These are phyloP conservation scores for Patiria pectinifera DNA, from an alignment of 53 echinoderm and acorn worm genomes.

Conservation along the genomic window DNA sequence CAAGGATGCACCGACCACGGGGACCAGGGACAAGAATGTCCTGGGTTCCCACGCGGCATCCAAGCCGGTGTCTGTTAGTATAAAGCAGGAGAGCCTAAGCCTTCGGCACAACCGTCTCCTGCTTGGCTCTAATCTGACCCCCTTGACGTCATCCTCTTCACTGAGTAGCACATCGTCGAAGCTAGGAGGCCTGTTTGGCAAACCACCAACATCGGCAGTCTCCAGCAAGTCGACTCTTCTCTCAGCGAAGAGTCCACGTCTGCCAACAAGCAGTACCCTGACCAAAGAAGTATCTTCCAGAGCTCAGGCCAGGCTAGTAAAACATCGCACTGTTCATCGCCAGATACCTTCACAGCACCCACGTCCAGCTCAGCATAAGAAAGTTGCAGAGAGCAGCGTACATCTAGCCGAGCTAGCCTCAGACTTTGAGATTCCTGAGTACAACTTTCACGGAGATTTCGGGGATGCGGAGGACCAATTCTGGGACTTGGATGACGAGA, in stretches of 20 bases:
- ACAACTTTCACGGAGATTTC: slow-evolving; percentile 55
- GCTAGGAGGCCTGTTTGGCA: background rate
- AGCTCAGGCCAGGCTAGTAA: background rate
- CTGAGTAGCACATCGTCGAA: slow-evolving; percentile 8
- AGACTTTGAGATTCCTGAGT: slow-evolving; percentile 63
- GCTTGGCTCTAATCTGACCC: slow-evolving; percentile 48
- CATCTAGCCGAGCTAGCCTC: background rate
- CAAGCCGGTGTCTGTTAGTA: background rate
- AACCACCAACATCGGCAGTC: background rate
- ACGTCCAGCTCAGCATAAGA: background rate
- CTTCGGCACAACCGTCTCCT: slow-evolving; percentile 17
- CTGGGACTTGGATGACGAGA: slow-evolving; percentile 47
- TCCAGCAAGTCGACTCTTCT: slow-evolving; percentile 3
- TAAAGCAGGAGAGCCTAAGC: slow-evolving; percentile 47
- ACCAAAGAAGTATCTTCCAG: background rate
- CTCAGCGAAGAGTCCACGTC: background rate
- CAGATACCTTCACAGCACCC: background rate
- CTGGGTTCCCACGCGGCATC: background rate
- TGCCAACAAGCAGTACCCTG: background rate
- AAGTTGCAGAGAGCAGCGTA: background rate
- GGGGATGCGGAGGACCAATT: slow-evolving; percentile 11
- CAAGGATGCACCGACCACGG: background rate
- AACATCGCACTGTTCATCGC: background rate
- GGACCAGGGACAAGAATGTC: slow-evolving; percentile 13
- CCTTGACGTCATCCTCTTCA: slow-evolving; percentile 4